Conservation (phyloP, 2,888 invertebrate genomes). For the Volucella bombylans region DNA sequence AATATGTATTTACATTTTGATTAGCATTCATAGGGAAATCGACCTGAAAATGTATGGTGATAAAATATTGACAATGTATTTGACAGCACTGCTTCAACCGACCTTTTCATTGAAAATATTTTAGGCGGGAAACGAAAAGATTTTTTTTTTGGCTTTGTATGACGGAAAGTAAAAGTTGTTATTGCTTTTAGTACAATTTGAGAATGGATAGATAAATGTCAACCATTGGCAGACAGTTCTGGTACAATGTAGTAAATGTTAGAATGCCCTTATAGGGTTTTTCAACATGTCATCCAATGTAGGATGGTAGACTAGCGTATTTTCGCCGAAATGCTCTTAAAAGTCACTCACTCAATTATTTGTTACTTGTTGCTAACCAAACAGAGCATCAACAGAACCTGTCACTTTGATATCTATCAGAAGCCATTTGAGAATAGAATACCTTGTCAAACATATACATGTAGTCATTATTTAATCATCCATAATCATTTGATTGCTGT, state of each 20-base stretch:
- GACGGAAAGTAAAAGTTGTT: constrained; percentile 48
- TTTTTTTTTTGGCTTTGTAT: not conserved
- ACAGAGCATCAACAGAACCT: not conserved
- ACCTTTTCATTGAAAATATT: constrained; percentile 30
- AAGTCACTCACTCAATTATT: not conserved
- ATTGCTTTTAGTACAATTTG: constrained; percentile 37
- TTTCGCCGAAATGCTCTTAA: too few relatives aligned
- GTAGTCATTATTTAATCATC: not conserved
- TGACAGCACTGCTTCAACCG: not conserved
- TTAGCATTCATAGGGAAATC: constrained; percentile 34
- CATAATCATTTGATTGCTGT: not conserved
- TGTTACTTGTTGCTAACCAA: not conserved
- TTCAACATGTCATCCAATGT: not conserved
- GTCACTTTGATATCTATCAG: constrained; percentile 22
- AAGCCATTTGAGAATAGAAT: not conserved
- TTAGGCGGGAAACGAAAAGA: constrained; percentile 12
- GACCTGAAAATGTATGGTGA: constrained; percentile 3
- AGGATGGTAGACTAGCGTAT: too few relatives aligned
- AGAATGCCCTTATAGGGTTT: not conserved
- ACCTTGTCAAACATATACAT: constrained; percentile 29
- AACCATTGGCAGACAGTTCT: constrained; percentile 11
- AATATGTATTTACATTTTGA: constrained; percentile 39
- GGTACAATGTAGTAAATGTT: constrained; percentile 25
- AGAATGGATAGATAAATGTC: constrained; percentile 23
- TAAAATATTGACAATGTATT: not conserved